These are phyloP conservation scores for Drosophila watanabei DNA, from an alignment of 1,140 invertebrate species.

Conservation along the genomic window DNA sequence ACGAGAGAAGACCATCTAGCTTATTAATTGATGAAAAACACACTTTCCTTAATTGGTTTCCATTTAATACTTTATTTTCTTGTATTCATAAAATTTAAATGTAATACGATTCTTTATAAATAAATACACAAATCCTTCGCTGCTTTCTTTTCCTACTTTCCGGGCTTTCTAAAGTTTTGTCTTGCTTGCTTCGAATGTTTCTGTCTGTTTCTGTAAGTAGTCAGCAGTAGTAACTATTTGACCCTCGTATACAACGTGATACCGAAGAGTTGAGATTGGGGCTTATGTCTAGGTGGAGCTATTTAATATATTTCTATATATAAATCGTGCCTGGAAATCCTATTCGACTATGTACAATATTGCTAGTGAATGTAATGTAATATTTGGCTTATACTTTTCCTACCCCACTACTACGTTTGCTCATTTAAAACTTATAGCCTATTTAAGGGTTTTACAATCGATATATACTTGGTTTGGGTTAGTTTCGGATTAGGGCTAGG, in stretches of 20 bases:
- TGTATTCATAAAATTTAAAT: constrained; percentile 68
- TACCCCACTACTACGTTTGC: constrained; percentile 50
- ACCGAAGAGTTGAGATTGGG: constrained; percentile 50
- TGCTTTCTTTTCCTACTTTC: constrained; percentile 3
- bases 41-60: constrained; percentile 54
- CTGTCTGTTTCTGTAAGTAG: constrained; percentile 22
- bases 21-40: neutral
- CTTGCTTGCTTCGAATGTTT: constrained; percentile 43
- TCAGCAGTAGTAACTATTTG: constrained; percentile 71
- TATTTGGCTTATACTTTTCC: constrained; percentile 76
- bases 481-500: constrained; percentile 25
- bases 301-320: constrained; percentile 59
- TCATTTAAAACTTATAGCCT: constrained; percentile 63
- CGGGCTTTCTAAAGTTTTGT: constrained; percentile 33
- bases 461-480: constrained; percentile 36
- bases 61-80: constrained; percentile 80
- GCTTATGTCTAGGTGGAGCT: constrained; percentile 55
- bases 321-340: constrained; percentile 68
- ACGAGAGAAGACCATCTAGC: neutral
- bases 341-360: constrained; percentile 62
- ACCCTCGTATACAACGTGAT: constrained; percentile 38
- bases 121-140: constrained; percentile 65
- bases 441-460: constrained; percentile 41
- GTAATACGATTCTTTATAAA: constrained; percentile 65
- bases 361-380: constrained; percentile 59